Base-by-base conservation (phyloP, 2,888 invertebrate genomes). In the Tanytarsus gracilentus region DNA sequence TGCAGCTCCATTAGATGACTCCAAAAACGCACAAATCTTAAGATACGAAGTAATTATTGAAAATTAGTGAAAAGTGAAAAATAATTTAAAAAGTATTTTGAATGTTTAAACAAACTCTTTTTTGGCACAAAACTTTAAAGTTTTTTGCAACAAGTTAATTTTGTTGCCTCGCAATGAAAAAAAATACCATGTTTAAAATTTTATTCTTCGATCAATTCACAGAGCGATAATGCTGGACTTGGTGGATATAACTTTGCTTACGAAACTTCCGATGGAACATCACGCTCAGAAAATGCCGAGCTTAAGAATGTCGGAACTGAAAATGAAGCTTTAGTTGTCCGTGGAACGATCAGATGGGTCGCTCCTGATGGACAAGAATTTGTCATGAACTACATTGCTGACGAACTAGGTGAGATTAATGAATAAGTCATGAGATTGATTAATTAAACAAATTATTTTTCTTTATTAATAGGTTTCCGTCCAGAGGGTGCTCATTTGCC, bases 231-330 rank as follows among this genome's bases (percentile, higher is more conserved):
- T 29, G 26, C 26, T 44, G 62, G 62, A 9, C 21, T 62, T 3
- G 62, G 29, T 25, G 56, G 40, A 23, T 62, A 58, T 16, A 50
- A 51, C 4, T 62, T 51, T 16, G 62, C 58, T 18, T 70, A 67
- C 52, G 65, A 66, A 61, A 66, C 65, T 36, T 69, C 69, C 60
- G 67, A 70, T 62, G 69, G 69, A 7, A 66, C 64, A 39, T 49
- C 63, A 7, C 66, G 66, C 26, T 64, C 68, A 64, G 70, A 70
- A 63, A 62, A 65, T 53, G 69, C 67, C 21, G 65, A 66, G 50
- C 44, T 65, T 4, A 63, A 63, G 53, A 65, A 68, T 30, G 62
- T 65, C n/a, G 66, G 66, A 5, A 64, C 64, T 2, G 64, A 66
- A 11, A 62, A 66, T 44, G 64, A 66, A 52, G 65, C 66, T 21